Base-by-base conservation (phyloP, 1,140 invertebrate species). In the Drosophila ercepeae region DNA sequence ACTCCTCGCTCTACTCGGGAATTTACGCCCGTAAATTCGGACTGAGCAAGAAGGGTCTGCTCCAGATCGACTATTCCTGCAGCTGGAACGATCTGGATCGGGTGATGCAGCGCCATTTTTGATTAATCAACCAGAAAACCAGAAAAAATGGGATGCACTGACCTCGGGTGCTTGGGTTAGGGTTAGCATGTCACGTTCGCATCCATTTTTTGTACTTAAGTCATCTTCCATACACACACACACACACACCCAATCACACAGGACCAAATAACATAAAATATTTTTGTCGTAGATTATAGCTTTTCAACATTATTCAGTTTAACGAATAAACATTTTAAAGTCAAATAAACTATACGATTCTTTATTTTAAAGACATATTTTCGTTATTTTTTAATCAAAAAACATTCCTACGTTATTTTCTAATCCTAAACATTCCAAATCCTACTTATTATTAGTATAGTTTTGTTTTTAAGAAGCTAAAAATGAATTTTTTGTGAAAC, bases 21-120 rank as follows among this genome's bases (percentile, higher is more conserved):
- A 89, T 89, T 78, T 91, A 91, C 58, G 70, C 75, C 0, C 75
- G 84, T 86, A 90, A 92, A 89, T 93, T 94, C 71, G 92, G 92
- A 34, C 81, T 94, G 63, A 95, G 93, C 75, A 94, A 93, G 39
- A 94, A 95, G 72, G 94, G 94, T 36, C 93, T 95, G 72, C 90
- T 95, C 8, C 94, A 94, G 88, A 95, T 95, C 42, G 94, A 95
- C 78, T 95, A 95, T 75, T 94, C 94, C 4, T 93, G 92, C 75
- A 95, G 93, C 78, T 95, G 94, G 94, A 94, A 93, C 65, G 93
- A 93, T 29, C 76, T 94, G 52, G 93, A 94, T 75, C 91, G 93
- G 19, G 93, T 93, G 75, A 94, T 94, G 70, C 86, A 91, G 18
- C 67, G 84, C 13, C 74, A 90, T 27, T 90, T 61, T 36, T 90